These are phyloP conservation scores for Mycalesis mineus DNA, from an alignment of 2,888 invertebrate genomes.

Conservation along the genomic window DNA sequence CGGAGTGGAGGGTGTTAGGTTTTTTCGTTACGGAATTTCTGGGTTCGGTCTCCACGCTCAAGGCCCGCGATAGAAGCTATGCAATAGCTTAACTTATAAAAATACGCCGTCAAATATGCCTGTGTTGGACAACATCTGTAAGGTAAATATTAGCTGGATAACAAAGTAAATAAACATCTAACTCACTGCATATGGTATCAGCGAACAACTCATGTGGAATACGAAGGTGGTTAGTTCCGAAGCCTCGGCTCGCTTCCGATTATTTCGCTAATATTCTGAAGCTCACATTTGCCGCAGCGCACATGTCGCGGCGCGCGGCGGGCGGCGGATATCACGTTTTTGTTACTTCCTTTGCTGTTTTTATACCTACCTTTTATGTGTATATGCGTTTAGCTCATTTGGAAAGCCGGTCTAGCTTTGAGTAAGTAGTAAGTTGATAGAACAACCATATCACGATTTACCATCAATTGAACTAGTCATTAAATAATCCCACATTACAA, in stretches of 20 bases:
- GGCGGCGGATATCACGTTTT: constrained; percentile 63
- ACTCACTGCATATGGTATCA: constrained; percentile 18
- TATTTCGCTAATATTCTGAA: constrained; percentile 42
- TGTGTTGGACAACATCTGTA: background rate
- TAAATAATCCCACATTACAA: too few relatives aligned
- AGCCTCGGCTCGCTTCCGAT: constrained; percentile 48
- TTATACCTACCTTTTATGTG: constrained; percentile 6
- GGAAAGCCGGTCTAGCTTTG: too few relatives aligned
- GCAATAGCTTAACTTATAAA: too few relatives aligned
- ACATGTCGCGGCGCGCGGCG: constrained; percentile 28
- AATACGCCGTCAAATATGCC: too few relatives aligned
- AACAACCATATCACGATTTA: too few relatives aligned
- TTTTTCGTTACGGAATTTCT: too few relatives aligned
- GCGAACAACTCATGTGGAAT: constrained; percentile 18
- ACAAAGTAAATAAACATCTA: constrained; percentile 9
- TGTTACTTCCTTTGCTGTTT: constrained; percentile 52
- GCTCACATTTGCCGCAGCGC: constrained; percentile 42
- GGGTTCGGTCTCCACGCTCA: too few relatives aligned
- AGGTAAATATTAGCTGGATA: background rate
- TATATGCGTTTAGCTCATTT: background rate
- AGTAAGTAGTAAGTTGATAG: too few relatives aligned
- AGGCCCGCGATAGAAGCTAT: too few relatives aligned
- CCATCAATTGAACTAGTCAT: too few relatives aligned
- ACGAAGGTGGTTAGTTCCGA: constrained; percentile 23
- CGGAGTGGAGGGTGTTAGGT: too few relatives aligned